Conservation (phyloP, 1,140 invertebrate genomes). For the Adelges cooleyi region DNA sequence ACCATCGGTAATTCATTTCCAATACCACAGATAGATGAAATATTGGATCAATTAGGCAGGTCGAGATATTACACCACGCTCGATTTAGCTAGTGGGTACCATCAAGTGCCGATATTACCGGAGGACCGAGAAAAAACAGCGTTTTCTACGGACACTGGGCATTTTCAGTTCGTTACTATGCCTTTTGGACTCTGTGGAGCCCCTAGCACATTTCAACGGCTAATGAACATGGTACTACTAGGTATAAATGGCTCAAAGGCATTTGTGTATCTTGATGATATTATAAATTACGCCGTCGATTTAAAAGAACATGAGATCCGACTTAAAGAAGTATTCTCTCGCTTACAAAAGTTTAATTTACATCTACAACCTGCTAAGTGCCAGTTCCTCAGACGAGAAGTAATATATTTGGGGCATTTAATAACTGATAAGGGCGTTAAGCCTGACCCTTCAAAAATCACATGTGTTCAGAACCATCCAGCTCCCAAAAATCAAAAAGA, state of each 20-base stretch:
- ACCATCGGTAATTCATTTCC: slow-evolving; percentile 35
- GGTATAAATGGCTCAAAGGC: slow-evolving; percentile 31
- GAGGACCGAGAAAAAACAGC: slow-evolving; percentile 40
- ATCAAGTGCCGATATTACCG: slow-evolving; percentile 40
- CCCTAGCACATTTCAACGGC: slow-evolving; percentile 39
- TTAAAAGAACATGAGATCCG: not conserved
- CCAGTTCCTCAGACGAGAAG: not conserved
- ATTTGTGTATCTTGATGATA: slow-evolving; percentile 29
- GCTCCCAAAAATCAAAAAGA: slow-evolving; percentile 30
- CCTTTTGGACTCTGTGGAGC: slow-evolving; percentile 40
- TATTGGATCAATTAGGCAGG: slow-evolving; percentile 37
- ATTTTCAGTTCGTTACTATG: slow-evolving; percentile 40
- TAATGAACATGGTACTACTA: slow-evolving; percentile 37
- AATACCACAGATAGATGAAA: slow-evolving; percentile 40
- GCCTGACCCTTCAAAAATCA: not conserved
- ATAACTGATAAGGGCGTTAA: not conserved
- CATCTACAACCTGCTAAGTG: not conserved
- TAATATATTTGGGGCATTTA: not conserved
- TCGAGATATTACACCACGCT: slow-evolving; percentile 39
- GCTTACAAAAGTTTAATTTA: not conserved
- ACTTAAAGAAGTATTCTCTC: not conserved
- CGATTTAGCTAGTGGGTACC: slow-evolving; percentile 42
- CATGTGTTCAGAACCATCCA: slow-evolving; percentile 7
- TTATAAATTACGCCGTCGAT: not conserved
- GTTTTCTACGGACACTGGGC: slow-evolving; percentile 38